phyloP scores from a whole-genome alignment of 1,140 invertebrate species.

The Teleogryllus occipitalis region DNA sequence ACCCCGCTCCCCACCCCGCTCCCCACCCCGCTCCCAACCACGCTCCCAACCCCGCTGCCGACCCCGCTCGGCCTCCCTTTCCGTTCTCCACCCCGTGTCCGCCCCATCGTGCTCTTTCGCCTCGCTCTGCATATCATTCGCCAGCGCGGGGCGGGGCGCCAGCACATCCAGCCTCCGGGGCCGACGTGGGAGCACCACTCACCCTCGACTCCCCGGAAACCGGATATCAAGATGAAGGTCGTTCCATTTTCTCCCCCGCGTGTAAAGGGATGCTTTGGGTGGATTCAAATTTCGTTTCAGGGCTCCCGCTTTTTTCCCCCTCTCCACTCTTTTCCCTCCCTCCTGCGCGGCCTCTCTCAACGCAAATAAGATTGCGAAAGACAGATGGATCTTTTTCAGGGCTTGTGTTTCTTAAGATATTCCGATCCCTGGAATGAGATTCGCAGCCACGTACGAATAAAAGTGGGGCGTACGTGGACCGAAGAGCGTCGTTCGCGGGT shows the following conservation, averaged over 20 bases:
- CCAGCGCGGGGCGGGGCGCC: too few relatives aligned
- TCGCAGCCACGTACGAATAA: neutral
- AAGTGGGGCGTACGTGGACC: too few relatives aligned
- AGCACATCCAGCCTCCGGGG: too few relatives aligned
- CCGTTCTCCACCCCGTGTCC: too few relatives aligned
- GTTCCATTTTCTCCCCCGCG: conserved; percentile 2
- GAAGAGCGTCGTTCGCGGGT: too few relatives aligned
- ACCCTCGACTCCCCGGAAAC: neutral
- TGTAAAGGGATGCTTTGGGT: neutral
- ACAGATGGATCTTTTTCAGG: neutral
- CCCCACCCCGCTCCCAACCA: too few relatives aligned
- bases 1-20: too few relatives aligned
- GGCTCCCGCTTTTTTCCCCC: neutral
- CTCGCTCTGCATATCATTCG: too few relatives aligned
- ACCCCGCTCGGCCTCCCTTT: too few relatives aligned
- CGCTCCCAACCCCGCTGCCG: too few relatives aligned
- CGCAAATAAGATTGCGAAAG: neutral
- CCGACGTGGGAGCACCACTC: too few relatives aligned
- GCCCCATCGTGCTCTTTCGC: too few relatives aligned
- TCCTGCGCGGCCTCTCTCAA: neutral
- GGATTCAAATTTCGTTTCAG: neutral
- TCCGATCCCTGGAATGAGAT: neutral
- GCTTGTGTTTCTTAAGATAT: neutral
- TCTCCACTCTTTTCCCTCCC: neutral
- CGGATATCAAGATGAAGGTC: neutral